Base-by-base conservation (phyloP, 2,797 vertebrate genomes). In the Acrossocheilus wenchowensis region DNA sequence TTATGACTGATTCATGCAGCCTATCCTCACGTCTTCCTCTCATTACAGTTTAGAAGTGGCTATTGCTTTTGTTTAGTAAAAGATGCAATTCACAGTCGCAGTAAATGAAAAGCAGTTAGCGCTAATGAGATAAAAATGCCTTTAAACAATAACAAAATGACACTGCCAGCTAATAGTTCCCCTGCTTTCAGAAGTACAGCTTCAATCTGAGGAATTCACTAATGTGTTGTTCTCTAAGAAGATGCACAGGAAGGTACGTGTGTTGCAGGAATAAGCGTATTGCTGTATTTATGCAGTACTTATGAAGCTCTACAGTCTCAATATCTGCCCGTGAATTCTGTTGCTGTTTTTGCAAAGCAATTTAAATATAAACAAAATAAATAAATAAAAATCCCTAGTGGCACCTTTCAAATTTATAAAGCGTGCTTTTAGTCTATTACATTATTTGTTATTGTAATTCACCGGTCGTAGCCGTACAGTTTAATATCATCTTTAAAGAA, bases 41-140 rank as follows among this genome's bases (percentile, higher is more conserved):
- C 66, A 82, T 82, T 82, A 72, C 14, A 54, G 52, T 26, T 30
- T 54, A 41, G 34, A 79, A 78, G n/a, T 68, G 62, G 74, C 26
- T 34, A 62, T 62, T 74, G 52, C 69, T 60, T 73, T 60, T 60
- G 14, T 74, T 43, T 83, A 43, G 54, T 45, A 14, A 48, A 73
- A 71, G 50, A 30, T 23, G 30, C 52, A 72, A 73, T 83, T 62
- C 81, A 72, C 50, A 83, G 54, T n/a, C 26, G 5, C 68, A 11
- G 71, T 36, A 83, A 83, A 83, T 83, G n/a, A 62, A 45, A 62
- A 34, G 78, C 78, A 68, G 54, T 83, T 74, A 83, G 52, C 39
- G 4, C 26, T 62, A 83, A 74, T 73, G 52, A 30, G 78, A 62
- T 64, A 19, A 19, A 43, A 64, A 79, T 30, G 57, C 57, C 17